Conservation (phyloP, 2,888 invertebrate species). For the Muscina levida region DNA sequence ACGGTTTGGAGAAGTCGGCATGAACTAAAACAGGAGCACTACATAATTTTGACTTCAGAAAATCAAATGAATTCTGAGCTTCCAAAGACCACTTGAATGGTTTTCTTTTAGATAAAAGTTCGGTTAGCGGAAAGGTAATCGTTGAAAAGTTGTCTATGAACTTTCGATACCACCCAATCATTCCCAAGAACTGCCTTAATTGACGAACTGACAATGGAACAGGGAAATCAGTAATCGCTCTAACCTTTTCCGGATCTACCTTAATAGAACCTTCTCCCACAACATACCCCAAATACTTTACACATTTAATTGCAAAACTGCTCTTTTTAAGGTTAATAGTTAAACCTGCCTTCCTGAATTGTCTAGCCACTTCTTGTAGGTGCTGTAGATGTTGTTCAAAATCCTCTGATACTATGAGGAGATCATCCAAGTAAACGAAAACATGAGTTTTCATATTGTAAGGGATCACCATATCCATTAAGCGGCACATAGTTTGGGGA, state of each 20-base stretch:
- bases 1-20: neutral
- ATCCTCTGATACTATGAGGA: conserved; percentile 1
- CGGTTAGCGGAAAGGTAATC: neutral
- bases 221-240: conserved; percentile 27
- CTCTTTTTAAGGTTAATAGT: no score
- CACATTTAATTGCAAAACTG: conserved; percentile 21
- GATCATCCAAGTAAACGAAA: conserved; percentile 12
- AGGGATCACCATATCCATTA: neutral
- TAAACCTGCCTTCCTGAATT: neutral
- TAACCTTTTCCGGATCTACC: no score
- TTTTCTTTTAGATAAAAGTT: neutral
- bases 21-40: neutral
- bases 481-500: neutral
- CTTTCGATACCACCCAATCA: neutral
- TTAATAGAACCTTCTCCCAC: conserved; percentile 23
- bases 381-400: conserved; percentile 6
- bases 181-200: neutral
- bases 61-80: neutral
- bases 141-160: neutral
- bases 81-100: neutral
- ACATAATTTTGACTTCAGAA: neutral
- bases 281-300: conserved; percentile 34
- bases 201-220: conserved; percentile 7
- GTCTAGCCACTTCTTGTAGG: neutral
- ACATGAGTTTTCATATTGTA: neutral